Evolutionary conservation across 2,888 invertebrate species (phyloP), one percentile per base, ranked within the genome.

Genomic region (Lasioglossum oenotherae): DNA sequence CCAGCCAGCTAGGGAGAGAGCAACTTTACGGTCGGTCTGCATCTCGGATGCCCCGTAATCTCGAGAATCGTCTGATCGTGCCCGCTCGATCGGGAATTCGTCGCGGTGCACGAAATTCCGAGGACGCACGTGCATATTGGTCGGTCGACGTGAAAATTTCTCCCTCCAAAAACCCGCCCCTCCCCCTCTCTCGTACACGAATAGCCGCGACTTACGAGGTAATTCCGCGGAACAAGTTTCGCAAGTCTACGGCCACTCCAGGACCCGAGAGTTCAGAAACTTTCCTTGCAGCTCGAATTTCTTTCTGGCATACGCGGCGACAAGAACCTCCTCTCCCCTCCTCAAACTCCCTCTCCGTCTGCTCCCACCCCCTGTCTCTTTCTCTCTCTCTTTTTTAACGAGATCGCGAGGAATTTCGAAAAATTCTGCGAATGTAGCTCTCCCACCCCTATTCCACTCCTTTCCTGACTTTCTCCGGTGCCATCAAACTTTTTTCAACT

Each of bases 171-270:
- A 38, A 38, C 12, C 38, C 2, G 38, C 35, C 2, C 16, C 1
- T 16, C 74, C 73, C 57, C 73, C 57, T 38, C 64, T 44, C 69
- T 35, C 71, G 46, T 38, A 72, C 80, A 64, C 81, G 81, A 82
- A 82, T 84, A 57, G 89, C 69, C 89, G 80, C 86, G 84, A 88
- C 88, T 86, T 89, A 89, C 89, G 91, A 88, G 87, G 87, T 88
- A 91, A 91, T 91, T 84, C 87, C 84, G 82, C 84, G 81, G 89
- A 88, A 88, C 87, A 91, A 90, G 87, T 90, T 90, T 89, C 85
- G 82, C 84, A 81, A 87, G 81, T 87, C 81, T 80, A 89, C 88
- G 85, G 89, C 90, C 89, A 89, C 83, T 87, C 80, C 49, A 82
- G 81, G 80, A 78, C 5, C 38, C 79, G 78, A 86, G 90, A 88